Evolutionary conservation across 2,888 invertebrate genomes (phyloP), one percentile per base, ranked within the genome.

Genomic region (Gryllus longicercus): DNA sequence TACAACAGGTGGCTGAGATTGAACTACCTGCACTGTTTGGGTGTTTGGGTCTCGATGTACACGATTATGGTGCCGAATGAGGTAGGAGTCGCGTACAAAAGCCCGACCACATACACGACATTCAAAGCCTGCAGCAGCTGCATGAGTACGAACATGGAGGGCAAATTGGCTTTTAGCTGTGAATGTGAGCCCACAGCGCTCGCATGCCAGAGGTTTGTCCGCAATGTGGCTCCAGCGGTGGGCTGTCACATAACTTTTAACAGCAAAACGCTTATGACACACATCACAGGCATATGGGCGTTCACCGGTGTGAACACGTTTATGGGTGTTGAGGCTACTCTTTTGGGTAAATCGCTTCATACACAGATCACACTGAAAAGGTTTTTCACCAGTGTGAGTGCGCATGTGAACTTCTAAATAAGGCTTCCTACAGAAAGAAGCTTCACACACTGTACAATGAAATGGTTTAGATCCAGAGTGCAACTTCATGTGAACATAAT

Each of bases 401-500:
- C 94, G 90, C 92, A 94, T 92, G 86, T 94, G 94, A 78, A 94
- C 93, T 88, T 94, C 94, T 83, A 94, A 87, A 87, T 94, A 94
- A 78, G 94, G 94, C 88, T 94, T 94, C 84, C 94, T 91, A 86
- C 94, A 94, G 86, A 94, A 94, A 82, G 93, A 92, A 77, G 93
- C 93, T 85, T 93, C 93, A 87, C 94, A 94, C 78, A 91, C 90
- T 83, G 92, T 92, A 88, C 94, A 94, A 85, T 92, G 92, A 87
- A 93, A 94, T 82, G 94, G 94, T 86, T 94, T 94, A 86, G 92
- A 93, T 84, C 93, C 92, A 49, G 94, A 94, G 88, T 94, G 94
- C 83, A 93, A 89, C 87, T 94, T 94, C 93, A 94, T 93, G 87
- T 94, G 94, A 84, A 94, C 94, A 86, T 94, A 94, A 86, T 94